A percentile compares a stretch with the other conserved stretches of the same genome.
Conservation (phyloP, 2,113 vertebrate genomes). For the Sialia sialis region DNA sequence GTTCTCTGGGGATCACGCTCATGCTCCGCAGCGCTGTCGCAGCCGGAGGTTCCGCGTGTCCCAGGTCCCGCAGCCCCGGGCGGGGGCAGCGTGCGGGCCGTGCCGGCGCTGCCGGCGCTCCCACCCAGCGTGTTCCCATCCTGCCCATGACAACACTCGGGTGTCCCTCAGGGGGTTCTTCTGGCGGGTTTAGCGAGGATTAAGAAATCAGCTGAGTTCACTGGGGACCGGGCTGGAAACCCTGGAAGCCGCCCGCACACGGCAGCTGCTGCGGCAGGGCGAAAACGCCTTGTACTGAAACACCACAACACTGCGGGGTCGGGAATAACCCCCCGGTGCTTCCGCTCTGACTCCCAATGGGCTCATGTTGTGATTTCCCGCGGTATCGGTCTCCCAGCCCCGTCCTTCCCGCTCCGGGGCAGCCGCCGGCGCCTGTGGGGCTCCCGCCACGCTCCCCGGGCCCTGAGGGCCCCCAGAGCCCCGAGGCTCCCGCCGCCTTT, state of each 20-base stretch:
- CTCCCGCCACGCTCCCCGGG: too few relatives aligned
- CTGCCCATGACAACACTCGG: fast-evolving
- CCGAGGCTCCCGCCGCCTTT: background rate
- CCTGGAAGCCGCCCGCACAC: background rate
- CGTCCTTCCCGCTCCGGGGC: background rate
- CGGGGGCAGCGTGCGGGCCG: background rate
- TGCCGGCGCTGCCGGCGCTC: background rate
- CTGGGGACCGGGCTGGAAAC: background rate
- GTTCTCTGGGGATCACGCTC: fast-evolving
- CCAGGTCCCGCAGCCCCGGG: background rate
- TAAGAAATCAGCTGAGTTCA: background rate
- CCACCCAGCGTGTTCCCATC: fast-evolving
- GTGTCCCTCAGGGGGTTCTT: background rate
- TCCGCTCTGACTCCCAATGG: background rate
- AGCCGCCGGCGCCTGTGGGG: background rate
- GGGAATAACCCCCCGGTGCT: background rate
- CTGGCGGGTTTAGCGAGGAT: background rate
- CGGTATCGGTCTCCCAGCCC: background rate
- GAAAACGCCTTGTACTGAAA: background rate
- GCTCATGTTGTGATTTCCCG: background rate
- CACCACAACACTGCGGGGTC: background rate
- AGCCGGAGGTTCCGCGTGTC: background rate
- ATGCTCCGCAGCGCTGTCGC: background rate
- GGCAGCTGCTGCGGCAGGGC: background rate
- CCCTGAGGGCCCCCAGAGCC: background rate